Conservation (phyloP, 2,888 invertebrate genomes). For the Tenthredo mesomela region DNA sequence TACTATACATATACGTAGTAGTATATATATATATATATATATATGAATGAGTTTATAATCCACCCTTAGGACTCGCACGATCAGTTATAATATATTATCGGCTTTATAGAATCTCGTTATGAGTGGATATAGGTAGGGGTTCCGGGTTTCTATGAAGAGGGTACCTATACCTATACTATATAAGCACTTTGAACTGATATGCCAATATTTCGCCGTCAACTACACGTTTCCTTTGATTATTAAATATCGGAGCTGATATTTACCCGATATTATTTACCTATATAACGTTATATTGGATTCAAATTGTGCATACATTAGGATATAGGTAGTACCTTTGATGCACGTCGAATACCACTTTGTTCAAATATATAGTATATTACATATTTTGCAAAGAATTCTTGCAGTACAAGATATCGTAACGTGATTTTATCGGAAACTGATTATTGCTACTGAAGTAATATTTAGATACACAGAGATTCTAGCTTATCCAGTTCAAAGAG, state of each 20-base stretch:
- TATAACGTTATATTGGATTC: not conserved
- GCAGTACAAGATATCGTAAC: not conserved
- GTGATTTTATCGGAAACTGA: not conserved
- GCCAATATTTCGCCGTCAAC: not conserved
- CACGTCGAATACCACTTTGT: not conserved
- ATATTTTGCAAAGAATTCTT: not conserved
- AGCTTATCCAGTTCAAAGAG: not conserved
- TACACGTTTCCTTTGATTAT: not conserved
- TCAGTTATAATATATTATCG: conserved; percentile 1
- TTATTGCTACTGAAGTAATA: too few relatives aligned
- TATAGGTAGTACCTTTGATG: not conserved
- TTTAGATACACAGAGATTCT: not conserved
- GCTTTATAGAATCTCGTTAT: not conserved
- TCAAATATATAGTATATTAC: not conserved
- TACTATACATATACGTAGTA: not conserved
- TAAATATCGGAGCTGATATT: not conserved
- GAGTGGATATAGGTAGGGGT: not conserved
- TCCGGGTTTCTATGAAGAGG: too few relatives aligned
- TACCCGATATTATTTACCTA: not conserved
- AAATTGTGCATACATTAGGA: not conserved
- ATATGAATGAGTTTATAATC: not conserved
- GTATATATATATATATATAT: not conserved
- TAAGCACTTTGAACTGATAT: not conserved
- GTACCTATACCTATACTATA: too few relatives aligned
- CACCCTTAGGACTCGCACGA: not conserved